phyloP scores from a whole-genome alignment of 2,113 vertebrate species.

The Pluvianellus socialis region DNA sequence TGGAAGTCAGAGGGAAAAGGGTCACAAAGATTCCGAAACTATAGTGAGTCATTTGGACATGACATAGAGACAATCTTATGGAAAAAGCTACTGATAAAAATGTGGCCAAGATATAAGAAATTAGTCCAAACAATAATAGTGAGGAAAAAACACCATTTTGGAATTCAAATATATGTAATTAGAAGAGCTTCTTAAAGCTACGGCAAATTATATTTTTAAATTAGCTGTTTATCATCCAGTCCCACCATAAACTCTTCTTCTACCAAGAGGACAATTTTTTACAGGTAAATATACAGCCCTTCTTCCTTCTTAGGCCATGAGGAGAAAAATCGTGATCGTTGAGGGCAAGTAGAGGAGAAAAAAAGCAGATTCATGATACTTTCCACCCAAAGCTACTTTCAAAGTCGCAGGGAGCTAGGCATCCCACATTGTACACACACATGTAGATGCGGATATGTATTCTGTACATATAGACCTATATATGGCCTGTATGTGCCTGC shows the following conservation, averaged over 20 bases:
- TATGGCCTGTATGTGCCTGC: not conserved
- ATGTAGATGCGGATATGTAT: accelerated
- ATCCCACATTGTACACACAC: not conserved
- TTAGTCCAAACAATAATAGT: not conserved
- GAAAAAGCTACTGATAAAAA: not conserved
- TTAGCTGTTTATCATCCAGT: not conserved
- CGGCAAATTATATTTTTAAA: not conserved
- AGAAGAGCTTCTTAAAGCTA: not conserved
- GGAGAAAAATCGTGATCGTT: not conserved
- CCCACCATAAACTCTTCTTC: not conserved
- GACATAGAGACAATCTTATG: not conserved
- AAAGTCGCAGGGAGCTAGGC: not conserved
- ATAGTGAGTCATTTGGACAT: not conserved
- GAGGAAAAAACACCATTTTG: not conserved
- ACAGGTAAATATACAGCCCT: not conserved
- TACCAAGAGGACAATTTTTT: not conserved
- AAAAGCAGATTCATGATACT: not conserved
- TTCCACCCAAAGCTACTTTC: not conserved
- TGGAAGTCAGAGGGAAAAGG: not conserved
- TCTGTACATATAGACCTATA: not conserved
- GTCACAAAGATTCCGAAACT: not conserved
- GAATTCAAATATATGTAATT: not conserved
- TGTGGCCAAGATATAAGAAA: not conserved
- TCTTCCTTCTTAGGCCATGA: not conserved
- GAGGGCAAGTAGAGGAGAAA: not conserved